Base-by-base conservation (phyloP, 2,888 invertebrate genomes). In the Sipunculus nudus region DNA sequence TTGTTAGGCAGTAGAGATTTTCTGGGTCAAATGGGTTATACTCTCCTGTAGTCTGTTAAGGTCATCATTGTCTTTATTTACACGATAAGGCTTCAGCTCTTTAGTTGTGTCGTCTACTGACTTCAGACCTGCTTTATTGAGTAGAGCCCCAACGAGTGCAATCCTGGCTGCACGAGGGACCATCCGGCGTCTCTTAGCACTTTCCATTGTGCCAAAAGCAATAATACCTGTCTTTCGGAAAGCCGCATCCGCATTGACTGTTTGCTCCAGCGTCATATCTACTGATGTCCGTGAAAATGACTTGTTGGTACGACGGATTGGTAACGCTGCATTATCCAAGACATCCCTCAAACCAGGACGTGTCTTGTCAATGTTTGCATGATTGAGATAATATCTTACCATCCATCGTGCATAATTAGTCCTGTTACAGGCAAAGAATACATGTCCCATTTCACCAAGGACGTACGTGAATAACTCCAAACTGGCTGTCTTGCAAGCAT, bases 351-450 rank as follows among this genome's bases (percentile, higher is more conserved):
- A 10, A 10, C 35, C 35, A 16, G 16, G 43, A 43, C 19, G 43
- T 8, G 43, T 43, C 19, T 43, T 19, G 21, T 43, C 43, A 16
- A 43, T 43, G 21, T 43, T 43, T 8, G 8, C 19, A 19, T 16
- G 43, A 19, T 43, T 43, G 19, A 16, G 43, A 19, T 43, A 43
- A 19, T 43, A 43, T 43, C 43, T 13, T 43, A 43, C 43, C 43
- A 43, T 43, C 43, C 43, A 43, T 16, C 19, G 13, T 8, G 43
- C 43, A 43, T 43, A 43, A 8, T 43, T 43, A 19, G 43, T 13
- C 19, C 43, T 43, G 43, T 43, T 43, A 19, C 43, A 16, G 13
- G 50, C 50, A 50, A 50, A 50, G 38, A 50, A 50, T 8, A 50
- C 19, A 35, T 31, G 38, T 10, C n/a, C 6, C 50, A 50, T 50